Percentiles rank a stretch among this genome's conserved stretches.
Conservation (phyloP, 2,113 vertebrate species). For the Actinemys pallida region DNA sequence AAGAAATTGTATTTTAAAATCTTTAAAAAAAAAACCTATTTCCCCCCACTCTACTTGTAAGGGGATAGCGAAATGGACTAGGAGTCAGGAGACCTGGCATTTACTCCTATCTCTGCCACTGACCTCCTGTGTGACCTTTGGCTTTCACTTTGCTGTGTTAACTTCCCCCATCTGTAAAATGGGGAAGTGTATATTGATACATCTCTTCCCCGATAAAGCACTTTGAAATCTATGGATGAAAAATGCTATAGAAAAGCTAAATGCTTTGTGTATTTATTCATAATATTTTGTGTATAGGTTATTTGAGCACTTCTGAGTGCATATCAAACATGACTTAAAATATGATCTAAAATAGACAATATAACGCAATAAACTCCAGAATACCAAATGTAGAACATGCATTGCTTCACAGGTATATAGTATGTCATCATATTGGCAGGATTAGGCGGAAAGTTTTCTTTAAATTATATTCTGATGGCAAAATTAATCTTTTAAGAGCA, state of each 20-base stretch:
- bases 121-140: background rate
- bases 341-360: background rate
- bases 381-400: background rate
- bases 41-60: background rate
- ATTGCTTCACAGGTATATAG: background rate
- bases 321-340: background rate
- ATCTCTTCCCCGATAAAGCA: background rate
- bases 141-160: background rate
- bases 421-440: background rate
- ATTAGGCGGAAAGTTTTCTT: background rate
- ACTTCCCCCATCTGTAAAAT: background rate
- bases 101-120: background rate
- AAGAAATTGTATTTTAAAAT: background rate
- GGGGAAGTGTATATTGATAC: background rate
- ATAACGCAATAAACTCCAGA: background rate
- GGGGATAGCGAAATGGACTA: background rate
- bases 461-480: background rate
- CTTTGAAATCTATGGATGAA: background rate
- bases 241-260: background rate
- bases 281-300: background rate
- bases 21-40: background rate
- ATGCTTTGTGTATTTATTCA: background rate
- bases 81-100: background rate
- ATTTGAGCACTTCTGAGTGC: background rate
- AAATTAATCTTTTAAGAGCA: background rate